Evolutionary conservation across 2,888 invertebrate genomes (phyloP), one percentile per base, ranked within the genome.

Genomic region (Cacoxenus indagator): DNA sequence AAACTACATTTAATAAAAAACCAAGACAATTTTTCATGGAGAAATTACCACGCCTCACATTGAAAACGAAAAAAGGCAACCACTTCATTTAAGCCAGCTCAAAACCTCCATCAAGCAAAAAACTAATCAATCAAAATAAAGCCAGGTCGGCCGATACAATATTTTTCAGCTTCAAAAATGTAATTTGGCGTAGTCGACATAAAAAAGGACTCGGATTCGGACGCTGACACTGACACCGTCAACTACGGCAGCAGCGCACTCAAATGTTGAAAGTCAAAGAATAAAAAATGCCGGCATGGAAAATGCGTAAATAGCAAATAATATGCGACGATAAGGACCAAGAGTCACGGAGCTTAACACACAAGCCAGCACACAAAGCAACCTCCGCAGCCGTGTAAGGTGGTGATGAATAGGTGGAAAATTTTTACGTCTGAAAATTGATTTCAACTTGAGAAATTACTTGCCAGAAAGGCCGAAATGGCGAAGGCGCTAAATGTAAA

Each of bases 41-140:
- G n/a, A n/a, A n/a, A n/a, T n/a, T 9, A 31, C 9, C 31, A 9
- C 9, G 31, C 9, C 5, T 31, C 8, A 37, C 14, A 61, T 45
- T 5, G 5, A 62, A 9, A 19, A 62, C 19, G 14, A 19, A 62
- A 43, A 61, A 19, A 59, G 57, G 27, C 66, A 67, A 24, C 27
- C 37, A 37, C 14, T 37, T 37, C 8, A 57, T 43, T 70, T 57
- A 45, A 9, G 27, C 19, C 8, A 4, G n/a, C n/a, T n/a, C n/a
- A 67, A 19, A 46, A 64, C 37, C 54, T 65, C 19, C 54, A 65
- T 37, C 65, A 37, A 43, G 54, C 31, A 48, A 9, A 57, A 70
- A 77, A 72, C 69, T 76, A 75, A 77, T 77, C 77, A 77, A 77
- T 77, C 77, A 77, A 77, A 75, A 76, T 70, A 51, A 73, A 72